A percentile compares a stretch with the other conserved stretches of the same genome.
These are phyloP conservation scores for Hypercompe scribonia DNA, from an alignment of 2,888 invertebrate genomes.

Conservation along the genomic window DNA sequence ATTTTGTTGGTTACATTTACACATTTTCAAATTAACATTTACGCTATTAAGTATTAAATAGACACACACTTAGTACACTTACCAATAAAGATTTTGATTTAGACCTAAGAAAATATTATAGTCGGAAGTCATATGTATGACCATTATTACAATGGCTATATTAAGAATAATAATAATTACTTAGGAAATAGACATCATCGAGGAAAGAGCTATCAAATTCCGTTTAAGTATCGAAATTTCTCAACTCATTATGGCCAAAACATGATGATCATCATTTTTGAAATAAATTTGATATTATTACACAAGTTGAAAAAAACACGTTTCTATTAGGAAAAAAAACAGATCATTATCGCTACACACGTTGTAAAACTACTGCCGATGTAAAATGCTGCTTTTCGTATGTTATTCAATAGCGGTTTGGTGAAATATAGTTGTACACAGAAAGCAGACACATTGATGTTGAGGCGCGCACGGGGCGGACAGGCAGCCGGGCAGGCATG, in stretches of 20 bases:
- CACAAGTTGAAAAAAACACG: not conserved
- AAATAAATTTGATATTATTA: not conserved
- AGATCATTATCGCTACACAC: not conserved
- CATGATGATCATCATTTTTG: too few species aligned
- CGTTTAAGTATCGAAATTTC: not conserved
- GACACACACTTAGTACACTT: too few species aligned
- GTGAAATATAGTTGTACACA: slow-evolving; percentile 13
- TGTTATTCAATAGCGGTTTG: slow-evolving; percentile 13
- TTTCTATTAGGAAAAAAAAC: slow-evolving; percentile 6
- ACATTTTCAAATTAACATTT: too few species aligned
- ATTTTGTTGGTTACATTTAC: too few species aligned
- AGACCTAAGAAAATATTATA: not conserved
- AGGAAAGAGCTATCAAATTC: not conserved
- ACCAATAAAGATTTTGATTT: too few species aligned
- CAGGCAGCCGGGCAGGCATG: slow-evolving; percentile 30
- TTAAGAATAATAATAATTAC: not conserved
- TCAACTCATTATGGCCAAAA: not conserved
- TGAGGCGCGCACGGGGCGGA: slow-evolving; percentile 28
- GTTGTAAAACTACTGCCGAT: not conserved
- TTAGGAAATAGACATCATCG: not conserved
- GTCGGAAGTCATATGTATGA: too few species aligned
- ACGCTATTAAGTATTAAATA: not conserved
- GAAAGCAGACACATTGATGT: not conserved
- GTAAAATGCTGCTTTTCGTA: slow-evolving; percentile 14
- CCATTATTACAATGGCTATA: not conserved